Evolutionary conservation across 1,140 invertebrate species (phyloP).

Genomic region (Diprion similis): DNA sequence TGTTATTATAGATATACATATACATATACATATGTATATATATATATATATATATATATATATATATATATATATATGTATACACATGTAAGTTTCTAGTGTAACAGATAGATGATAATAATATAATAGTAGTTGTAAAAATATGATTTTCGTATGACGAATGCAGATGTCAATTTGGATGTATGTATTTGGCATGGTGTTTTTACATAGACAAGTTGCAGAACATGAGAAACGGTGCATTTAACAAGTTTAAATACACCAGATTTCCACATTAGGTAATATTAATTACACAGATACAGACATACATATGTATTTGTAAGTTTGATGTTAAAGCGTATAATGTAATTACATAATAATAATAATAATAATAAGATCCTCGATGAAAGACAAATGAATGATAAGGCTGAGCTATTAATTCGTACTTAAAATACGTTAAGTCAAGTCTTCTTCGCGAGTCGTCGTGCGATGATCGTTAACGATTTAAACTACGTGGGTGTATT

Average conservation of each 20-base stretch:
- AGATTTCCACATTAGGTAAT: conserved; percentile 23
- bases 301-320: not conserved
- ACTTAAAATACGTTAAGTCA: not conserved
- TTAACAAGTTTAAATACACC: conserved; percentile 24
- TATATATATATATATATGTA: conserved; percentile 26
- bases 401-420: conserved; percentile 1
- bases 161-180: too few relatives aligned
- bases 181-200: conserved; percentile 29
- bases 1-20: conserved; percentile 25
- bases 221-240: conserved; percentile 21
- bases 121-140: too few relatives aligned
- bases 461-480: too few relatives aligned
- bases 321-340: too few relatives aligned
- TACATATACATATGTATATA: conserved; percentile 15
- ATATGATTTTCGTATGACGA: too few relatives aligned
- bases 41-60: conserved; percentile 14
- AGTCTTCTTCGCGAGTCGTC: not conserved
- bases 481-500: too few relatives aligned
- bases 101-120: too few relatives aligned
- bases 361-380: too few relatives aligned
- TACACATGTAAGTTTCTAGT: too few relatives aligned
- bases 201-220: conserved; percentile 35
- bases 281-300: not conserved
- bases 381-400: not conserved
- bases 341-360: too few relatives aligned